Base-by-base conservation (phyloP, 2,888 invertebrate genomes). In the Amphipyra tragopoginis region DNA sequence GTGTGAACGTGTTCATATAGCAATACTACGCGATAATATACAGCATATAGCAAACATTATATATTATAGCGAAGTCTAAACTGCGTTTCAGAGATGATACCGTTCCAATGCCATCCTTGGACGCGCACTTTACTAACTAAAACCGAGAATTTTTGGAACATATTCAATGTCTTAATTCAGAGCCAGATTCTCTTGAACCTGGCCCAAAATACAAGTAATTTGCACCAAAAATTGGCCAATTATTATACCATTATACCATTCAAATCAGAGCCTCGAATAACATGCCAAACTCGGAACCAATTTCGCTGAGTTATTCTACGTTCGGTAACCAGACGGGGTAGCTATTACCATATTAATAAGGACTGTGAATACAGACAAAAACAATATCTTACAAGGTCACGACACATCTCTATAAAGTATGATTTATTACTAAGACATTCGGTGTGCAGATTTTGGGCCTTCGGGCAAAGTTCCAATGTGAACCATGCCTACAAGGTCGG, bases 401-500 rank as follows among this genome's bases (percentile, higher is more conserved):
- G 39, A 54, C 48, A 48, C 51, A 60, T 48, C 48, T 77, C 59
- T 57, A 57, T 68, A 66, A 55, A 57, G 15, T 55, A 71, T 71
- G 59, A 80, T 73, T 78, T 70, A 77, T 72, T 54, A 38, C 38
- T 14, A 21, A 47, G 44, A 60, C 60, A 65, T 68, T 69, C 14
- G 55, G 43, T 42, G 29, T 58, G 9, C 15, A 55, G 60, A 62
- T 64, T 59, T 59, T 68, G 63, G 55, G 53, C 57, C 63, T 72
- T 68, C 64, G 81, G 81, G 81, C 81, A 77, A 49, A 43, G 49
- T 60, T 69, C 73, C 70, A 75, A 65, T 63, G 47, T 29, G 15
- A 13, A 48, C 47, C 57, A 75, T 69, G 59, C 5, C 2, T 43
- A 9, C 56, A 71, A 71, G 76, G 67, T 56, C 58, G 10, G 43